phyloP scores from a whole-genome alignment of 2,113 vertebrate species.

The Corynorhinus townsendii region DNA sequence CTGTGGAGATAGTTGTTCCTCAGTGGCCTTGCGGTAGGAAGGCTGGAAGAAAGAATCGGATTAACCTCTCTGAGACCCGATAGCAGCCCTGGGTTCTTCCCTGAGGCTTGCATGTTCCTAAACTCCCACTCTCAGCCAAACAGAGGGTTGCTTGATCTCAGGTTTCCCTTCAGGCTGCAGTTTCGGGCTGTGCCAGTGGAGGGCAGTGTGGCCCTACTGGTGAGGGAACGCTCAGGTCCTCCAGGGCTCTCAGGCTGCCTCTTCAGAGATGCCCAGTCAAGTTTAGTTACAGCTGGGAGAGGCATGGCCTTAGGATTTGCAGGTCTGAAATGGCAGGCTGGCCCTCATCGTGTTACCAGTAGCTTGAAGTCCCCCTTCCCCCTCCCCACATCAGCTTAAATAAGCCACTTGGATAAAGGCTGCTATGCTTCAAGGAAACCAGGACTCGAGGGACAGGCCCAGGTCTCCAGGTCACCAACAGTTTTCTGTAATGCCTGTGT shows the following conservation, averaged over 20 bases:
- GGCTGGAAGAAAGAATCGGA: background rate
- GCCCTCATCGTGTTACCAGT: background rate
- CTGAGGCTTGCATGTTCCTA: background rate
- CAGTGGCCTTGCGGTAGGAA: background rate
- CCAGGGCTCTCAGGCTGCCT: background rate
- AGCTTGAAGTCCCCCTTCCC: background rate
- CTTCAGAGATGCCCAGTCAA: background rate
- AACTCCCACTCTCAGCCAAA: background rate
- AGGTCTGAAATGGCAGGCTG: background rate
- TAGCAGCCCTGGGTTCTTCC: background rate
- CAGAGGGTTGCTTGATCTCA: background rate
- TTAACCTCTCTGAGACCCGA: fast-evolving
- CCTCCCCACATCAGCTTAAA: too few relatives aligned
- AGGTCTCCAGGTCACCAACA: background rate
- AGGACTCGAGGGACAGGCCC: background rate
- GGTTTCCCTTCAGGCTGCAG: background rate
- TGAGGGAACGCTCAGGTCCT: too few relatives aligned
- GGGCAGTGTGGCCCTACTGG: background rate
- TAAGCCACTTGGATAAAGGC: background rate
- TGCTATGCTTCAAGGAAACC: background rate
- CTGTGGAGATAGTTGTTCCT: background rate
- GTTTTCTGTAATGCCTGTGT: background rate
- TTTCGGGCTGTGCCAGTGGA: background rate
- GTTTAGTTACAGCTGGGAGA: background rate
- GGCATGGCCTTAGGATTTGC: fast-evolving